Conservation (phyloP, 2,113 vertebrate species). For the Xerus inauris region DNA sequence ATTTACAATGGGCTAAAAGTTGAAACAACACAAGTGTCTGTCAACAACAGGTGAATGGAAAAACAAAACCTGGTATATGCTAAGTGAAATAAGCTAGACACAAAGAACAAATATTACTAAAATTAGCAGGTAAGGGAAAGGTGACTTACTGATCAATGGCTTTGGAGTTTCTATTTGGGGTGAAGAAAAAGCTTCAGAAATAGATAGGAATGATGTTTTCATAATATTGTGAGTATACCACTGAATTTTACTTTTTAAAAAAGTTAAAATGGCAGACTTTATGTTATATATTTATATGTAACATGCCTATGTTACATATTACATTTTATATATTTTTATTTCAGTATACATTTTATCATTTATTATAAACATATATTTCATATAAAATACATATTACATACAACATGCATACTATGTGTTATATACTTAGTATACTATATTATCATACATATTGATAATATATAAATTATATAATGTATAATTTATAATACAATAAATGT, state of each 20-base stretch:
- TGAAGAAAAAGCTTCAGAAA: not conserved
- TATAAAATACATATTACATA: not conserved
- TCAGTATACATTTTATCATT: not conserved
- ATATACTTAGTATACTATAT: not conserved
- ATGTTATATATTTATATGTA: not conserved
- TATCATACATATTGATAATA: not conserved
- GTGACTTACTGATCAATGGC: not conserved
- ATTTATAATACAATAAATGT: not conserved
- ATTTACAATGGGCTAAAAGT: not conserved
- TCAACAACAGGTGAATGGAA: not conserved
- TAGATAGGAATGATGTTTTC: not conserved
- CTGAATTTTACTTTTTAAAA: not conserved
- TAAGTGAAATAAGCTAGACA: not conserved
- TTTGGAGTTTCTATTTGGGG: not conserved
- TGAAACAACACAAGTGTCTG: not conserved
- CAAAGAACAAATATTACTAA: not conserved
- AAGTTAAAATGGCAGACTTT: not conserved
- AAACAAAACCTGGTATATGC: not conserved
- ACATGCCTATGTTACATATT: not conserved
- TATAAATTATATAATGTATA: not conserved
- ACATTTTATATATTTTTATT: not conserved
- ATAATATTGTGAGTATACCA: not conserved
- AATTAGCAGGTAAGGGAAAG: not conserved
- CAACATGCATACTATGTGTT: not conserved
- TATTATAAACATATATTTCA: not conserved